Evolutionary conservation across 2,113 vertebrate genomes (phyloP).

Genomic region (Naja naja): DNA sequence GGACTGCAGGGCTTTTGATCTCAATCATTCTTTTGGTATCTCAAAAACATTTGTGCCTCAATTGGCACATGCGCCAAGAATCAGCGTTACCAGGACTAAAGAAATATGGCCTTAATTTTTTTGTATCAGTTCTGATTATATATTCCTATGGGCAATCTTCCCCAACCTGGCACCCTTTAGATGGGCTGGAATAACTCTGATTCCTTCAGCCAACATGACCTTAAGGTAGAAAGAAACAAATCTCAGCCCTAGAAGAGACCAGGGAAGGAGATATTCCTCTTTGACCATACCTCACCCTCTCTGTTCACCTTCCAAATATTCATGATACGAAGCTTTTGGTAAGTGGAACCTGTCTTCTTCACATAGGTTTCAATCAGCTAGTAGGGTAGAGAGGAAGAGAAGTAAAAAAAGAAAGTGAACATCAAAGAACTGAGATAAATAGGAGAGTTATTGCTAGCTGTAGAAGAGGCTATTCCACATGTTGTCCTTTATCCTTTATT

Average conservation of each 20-base stretch:
- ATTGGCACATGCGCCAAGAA: not conserved
- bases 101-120: no score
- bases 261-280: not conserved
- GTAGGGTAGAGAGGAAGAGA: slow-evolving; percentile 33
- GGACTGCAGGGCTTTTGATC: not conserved
- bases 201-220: not conserved
- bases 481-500: not conserved
- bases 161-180: not conserved
- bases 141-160: not conserved
- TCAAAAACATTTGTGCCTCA: not conserved
- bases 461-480: not conserved
- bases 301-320: slow-evolving; percentile 84
- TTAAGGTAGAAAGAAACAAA: not conserved
- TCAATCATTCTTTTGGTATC: not conserved
- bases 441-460: not conserved
- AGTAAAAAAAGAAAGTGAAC: not conserved
- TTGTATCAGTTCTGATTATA: not conserved
- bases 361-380: slow-evolving; percentile 84
- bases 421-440: not conserved
- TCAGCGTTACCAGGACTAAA: not conserved
- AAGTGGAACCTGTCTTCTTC: slow-evolving; percentile 52
- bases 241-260: not conserved
- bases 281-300: slow-evolving; percentile 77
- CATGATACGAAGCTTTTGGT: slow-evolving; percentile 54
- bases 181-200: not conserved